phyloP scores from a whole-genome alignment of 2,888 invertebrate genomes.

The Cerastis leucographa region DNA sequence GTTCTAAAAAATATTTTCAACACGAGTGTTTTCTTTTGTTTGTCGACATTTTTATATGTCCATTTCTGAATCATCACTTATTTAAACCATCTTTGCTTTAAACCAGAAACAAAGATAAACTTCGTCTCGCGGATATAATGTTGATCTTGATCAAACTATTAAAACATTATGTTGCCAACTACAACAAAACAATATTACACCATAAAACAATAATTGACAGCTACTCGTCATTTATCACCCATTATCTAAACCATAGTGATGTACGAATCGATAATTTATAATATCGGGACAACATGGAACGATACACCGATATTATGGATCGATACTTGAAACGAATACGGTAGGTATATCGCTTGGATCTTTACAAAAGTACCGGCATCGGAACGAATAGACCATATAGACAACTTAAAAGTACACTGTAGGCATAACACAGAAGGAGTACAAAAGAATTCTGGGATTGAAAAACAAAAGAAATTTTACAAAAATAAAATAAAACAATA shows the following conservation, averaged over 20 bases:
- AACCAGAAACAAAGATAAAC: neutral
- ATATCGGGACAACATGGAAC: neutral
- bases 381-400: neutral
- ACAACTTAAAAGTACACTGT: neutral
- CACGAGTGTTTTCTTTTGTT: no score
- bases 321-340: neutral
- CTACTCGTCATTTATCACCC: constrained; percentile 23
- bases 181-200: constrained; percentile 10
- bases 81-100: neutral
- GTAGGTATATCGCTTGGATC: neutral
- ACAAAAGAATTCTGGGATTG: neutral
- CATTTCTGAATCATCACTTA: neutral
- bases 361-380: neutral
- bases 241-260: constrained; percentile 33
- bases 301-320: neutral
- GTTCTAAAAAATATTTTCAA: no score
- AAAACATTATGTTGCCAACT: neutral
- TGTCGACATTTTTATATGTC: neutral
- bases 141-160: neutral
- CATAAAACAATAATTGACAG: constrained; percentile 37
- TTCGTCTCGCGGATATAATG: neutral
- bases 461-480: no score
- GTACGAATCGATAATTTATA: neutral
- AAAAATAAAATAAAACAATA: no score
- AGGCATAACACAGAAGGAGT: neutral